Base-by-base conservation (phyloP, 2,113 vertebrate species). In the Argyrosomus japonicus region DNA sequence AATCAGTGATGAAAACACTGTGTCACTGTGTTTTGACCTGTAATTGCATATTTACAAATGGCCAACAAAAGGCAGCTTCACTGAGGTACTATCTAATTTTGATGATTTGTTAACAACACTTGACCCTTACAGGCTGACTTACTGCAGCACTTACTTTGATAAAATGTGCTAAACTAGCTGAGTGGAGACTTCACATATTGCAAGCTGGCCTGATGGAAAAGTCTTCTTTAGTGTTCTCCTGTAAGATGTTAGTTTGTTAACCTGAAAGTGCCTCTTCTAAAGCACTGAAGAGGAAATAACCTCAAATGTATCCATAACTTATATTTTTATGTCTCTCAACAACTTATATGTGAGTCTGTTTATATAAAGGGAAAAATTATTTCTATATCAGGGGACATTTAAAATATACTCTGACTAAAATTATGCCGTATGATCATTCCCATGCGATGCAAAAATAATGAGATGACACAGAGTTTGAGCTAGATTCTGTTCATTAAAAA, bases 401-500 rank as follows among this genome's bases (percentile, higher is more conserved):
- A 79, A 86, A 85, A 73, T 86, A 40, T 47, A 68, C 36, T 78
- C 79, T 2, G 23, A 63, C 45, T 81, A 43, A 85, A 84, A 68
- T 51, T 81, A 79, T 63, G 68, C 63, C 53, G 63, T 36, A 10
- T 56, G 84, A 89, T 77, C 1, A 47, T 36, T 83, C 78, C 82
- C 67, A 73, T 68, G 77, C 5, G 64, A 78, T 77, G 77, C 61
- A 69, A 63, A 83, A 84, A 75, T 88, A 88, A 92, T 82, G 82
- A 89, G 63, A 77, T 36, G 32, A 82, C 32, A 7, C 40, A 53
- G 60, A 77, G 67, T 80, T 73, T 77, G 83, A 78, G 74, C 47
- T 64, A n/a, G 29, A 67, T 62, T 75, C 23, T 29, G 45, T 65
- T 89, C 77, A 84, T 82, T 86, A 76, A 88, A 87, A 86, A 77